phyloP scores from a whole-genome alignment of 1,140 invertebrate genomes.

The Parapsyche elsis region DNA sequence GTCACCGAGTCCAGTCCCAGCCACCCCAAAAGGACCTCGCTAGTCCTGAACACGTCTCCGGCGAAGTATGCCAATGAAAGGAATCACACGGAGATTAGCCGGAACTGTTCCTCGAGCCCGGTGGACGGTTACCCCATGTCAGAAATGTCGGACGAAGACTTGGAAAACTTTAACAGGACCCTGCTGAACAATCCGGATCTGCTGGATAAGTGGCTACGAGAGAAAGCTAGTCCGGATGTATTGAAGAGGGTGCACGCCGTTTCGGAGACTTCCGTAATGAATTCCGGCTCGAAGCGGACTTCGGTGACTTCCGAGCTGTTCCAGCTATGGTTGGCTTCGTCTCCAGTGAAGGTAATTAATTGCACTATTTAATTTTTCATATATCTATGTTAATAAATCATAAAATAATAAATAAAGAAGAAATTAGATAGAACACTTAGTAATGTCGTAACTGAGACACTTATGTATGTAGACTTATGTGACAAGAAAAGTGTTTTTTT shows the following conservation, averaged over 20 bases:
- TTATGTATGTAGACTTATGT: too few relatives aligned
- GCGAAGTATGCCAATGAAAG: slow-evolving; percentile 37
- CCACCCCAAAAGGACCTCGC: slow-evolving; percentile 25
- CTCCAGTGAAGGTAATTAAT: slow-evolving; percentile 74
- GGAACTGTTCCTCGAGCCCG: slow-evolving; percentile 48
- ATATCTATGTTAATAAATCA: too few relatives aligned
- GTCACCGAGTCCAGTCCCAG: slow-evolving; percentile 45
- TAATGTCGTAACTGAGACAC: too few relatives aligned
- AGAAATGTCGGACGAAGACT: slow-evolving; percentile 51
- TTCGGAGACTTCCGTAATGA: slow-evolving; percentile 65
- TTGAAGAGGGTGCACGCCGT: slow-evolving; percentile 67
- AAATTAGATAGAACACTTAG: too few relatives aligned
- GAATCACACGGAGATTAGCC: slow-evolving; percentile 20
- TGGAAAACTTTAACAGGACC: slow-evolving; percentile 51
- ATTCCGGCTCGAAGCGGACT: slow-evolving; percentile 71
- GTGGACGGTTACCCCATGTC: slow-evolving; percentile 40
- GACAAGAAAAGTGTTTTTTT: too few relatives aligned
- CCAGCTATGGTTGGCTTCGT: slow-evolving; percentile 82
- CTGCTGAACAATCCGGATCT: slow-evolving; percentile 70
- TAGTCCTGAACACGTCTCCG: slow-evolving; percentile 34
- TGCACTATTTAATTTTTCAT: too few relatives aligned
- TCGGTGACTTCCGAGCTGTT: slow-evolving; percentile 88
- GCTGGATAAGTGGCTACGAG: slow-evolving; percentile 77
- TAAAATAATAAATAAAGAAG: too few relatives aligned
- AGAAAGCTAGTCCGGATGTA: slow-evolving; percentile 77